Conservation (phyloP, 2,797 vertebrate genomes). For the Spinibarbus caldwelli region DNA sequence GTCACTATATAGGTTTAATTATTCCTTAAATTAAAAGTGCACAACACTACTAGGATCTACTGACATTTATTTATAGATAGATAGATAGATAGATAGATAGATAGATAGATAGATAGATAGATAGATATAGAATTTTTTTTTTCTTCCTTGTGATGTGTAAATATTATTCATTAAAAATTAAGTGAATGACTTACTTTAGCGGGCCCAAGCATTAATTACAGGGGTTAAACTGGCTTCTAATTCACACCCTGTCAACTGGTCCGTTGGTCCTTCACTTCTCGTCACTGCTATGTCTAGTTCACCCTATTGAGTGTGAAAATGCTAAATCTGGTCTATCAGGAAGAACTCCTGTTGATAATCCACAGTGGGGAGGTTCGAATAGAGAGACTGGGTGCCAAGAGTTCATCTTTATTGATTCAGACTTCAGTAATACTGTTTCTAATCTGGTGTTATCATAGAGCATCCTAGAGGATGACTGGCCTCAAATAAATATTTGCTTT, state of each 20-base stretch:
- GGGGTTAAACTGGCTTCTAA: not conserved
- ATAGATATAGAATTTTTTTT: too few relatives aligned
- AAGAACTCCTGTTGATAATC: slow-evolving; percentile 6
- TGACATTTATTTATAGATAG: too few relatives aligned
- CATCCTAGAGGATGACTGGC: not conserved
- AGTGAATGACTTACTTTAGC: not conserved
- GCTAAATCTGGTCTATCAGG: slow-evolving; percentile 13
- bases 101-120: too few relatives aligned
- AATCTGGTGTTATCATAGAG: slow-evolving; percentile 15
- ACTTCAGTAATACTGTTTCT: slow-evolving; percentile 28
- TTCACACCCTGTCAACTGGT: not conserved
- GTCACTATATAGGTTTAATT: too few relatives aligned
- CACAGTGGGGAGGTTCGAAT: not conserved
- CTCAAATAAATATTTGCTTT: slow-evolving; percentile 19
- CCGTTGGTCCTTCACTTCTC: not conserved
- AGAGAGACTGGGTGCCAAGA: not conserved
- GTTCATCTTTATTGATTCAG: slow-evolving; percentile 42
- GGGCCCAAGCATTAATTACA: not conserved
- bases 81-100: too few relatives aligned
- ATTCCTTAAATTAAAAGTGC: too few relatives aligned
- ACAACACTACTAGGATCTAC: too few relatives aligned
- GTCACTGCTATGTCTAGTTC: not conserved
- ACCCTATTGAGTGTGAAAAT: slow-evolving; percentile 10
- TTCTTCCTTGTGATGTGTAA: not conserved
- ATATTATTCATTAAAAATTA: not conserved